Base-by-base conservation (phyloP, 2,888 invertebrate species). In the Agrochola litura region DNA sequence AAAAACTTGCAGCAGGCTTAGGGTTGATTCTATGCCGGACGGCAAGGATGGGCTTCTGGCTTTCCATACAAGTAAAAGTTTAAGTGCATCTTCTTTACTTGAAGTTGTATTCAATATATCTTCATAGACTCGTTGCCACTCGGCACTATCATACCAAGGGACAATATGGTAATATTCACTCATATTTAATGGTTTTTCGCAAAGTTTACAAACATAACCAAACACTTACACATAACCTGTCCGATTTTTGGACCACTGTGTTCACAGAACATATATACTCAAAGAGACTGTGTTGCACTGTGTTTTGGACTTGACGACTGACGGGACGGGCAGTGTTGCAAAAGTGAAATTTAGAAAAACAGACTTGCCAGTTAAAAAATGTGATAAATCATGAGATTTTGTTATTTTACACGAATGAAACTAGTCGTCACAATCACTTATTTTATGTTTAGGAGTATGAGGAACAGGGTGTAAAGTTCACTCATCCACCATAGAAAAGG, bases 21-120 rank as follows among this genome's bases (percentile, higher is more conserved):
- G 89, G 0, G 97, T 97, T 43, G 97, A 97, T 92, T 97, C 97
- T 79, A 97, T 95, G n/a, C 97, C 97, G 66, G 97, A 96, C 46
- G 97, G 97, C 77, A 97, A 90, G 56, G 95, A 93, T 10, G 97
- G 97, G 77, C 95, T 96, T 82, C 97, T 94, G 22, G 95, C 92
- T 94, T 97, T 97, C 97, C 97, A 97, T 77, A 97, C 90, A 71
- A 94, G 91, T 80, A 97, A 90, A n/a, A 94, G 89, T 76, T 96
- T 90, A 78, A 97, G 92, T 54, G 97, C 97, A 83, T 95, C 89
- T 88, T 91, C 88, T 92, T 95, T 94, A 63, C 92, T 90, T 63
- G 91, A 86, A 63, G 90, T 86, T 6, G 91, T 85, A 67, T 93
- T 89, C 9, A 94, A 94, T 77, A 97, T 91, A 63, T 95, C 92